Evolutionary conservation across 2,113 vertebrate genomes (phyloP).

Genomic region (Drymodes brunneopygia): DNA sequence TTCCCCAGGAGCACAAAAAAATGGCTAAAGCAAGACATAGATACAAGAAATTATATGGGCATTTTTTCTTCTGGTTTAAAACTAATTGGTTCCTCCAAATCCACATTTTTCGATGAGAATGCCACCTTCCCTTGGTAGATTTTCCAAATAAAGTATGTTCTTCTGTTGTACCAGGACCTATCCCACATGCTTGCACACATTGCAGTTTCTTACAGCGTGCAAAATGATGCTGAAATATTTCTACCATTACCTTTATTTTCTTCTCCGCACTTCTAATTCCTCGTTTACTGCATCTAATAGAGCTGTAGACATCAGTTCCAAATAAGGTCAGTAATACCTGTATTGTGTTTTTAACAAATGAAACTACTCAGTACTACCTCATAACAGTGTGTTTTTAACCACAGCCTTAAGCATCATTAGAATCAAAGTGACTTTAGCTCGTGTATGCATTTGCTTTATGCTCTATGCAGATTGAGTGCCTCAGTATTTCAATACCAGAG

Average conservation of each 20-base stretch:
- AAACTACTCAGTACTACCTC: not conserved
- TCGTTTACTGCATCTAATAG: not conserved
- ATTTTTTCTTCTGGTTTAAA: not conserved
- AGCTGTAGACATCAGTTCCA: not conserved
- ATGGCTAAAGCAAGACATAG: not conserved
- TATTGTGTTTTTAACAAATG: not conserved
- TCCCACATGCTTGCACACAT: not conserved
- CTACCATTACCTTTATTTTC: not conserved
- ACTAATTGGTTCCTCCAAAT: not conserved
- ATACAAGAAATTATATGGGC: not conserved
- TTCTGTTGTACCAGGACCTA: not conserved
- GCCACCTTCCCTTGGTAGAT: not conserved
- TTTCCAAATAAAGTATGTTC: not conserved
- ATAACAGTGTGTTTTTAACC: not conserved
- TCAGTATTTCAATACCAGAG: not conserved
- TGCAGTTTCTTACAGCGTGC: not conserved
- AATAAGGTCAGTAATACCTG: not conserved
- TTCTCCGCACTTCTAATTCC: not conserved
- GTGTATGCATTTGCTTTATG: not conserved
- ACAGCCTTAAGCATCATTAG: not conserved
- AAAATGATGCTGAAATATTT: not conserved
- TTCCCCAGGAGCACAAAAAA: not conserved
- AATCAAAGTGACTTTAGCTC: not conserved
- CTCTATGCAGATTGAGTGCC: not conserved
- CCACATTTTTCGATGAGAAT: not conserved